Percentiles rank a stretch among this genome's conserved stretches.
phyloP scores from a whole-genome alignment of 2,113 vertebrate genomes.

The Ictalurus punctatus region DNA sequence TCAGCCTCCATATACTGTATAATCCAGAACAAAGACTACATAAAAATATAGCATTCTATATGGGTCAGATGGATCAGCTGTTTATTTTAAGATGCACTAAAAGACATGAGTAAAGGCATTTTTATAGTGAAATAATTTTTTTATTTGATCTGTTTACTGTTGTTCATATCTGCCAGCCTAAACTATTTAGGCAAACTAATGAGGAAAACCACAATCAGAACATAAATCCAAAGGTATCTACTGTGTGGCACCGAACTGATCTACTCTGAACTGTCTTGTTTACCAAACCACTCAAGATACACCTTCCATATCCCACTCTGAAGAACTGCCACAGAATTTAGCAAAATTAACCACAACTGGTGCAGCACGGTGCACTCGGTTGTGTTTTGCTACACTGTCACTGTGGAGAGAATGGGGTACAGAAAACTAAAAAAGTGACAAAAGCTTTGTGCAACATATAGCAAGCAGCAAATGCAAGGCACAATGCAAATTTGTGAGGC shows the following conservation, averaged over 20 bases:
- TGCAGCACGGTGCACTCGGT: constrained; percentile 24
- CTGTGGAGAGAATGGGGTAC: neutral
- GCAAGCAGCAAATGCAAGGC: constrained; percentile 7
- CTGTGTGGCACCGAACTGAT: neutral
- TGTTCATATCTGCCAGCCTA: neutral
- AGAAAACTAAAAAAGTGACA: neutral
- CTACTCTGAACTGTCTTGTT: neutral
- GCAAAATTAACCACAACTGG: constrained; percentile 52
- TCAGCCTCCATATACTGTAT: neutral
- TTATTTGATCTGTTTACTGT: neutral
- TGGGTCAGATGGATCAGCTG: neutral
- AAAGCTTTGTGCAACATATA: neutral
- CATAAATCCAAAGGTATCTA: neutral
- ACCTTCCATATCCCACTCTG: constrained; percentile 10
- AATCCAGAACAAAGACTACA: neutral
- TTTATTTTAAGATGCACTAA: neutral
- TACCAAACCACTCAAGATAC: constrained; percentile 11
- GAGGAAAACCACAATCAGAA: neutral
- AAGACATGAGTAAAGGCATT: neutral
- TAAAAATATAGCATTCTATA: neutral
- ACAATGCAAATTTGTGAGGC: constrained; percentile 9
- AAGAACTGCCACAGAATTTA: constrained; percentile 15
- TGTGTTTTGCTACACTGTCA: neutral
- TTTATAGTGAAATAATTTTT: neutral
- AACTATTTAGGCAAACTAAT: no score